Evolutionary conservation across 2,797 vertebrate species (phyloP).

Genomic region (Bucorvus abyssinicus): DNA sequence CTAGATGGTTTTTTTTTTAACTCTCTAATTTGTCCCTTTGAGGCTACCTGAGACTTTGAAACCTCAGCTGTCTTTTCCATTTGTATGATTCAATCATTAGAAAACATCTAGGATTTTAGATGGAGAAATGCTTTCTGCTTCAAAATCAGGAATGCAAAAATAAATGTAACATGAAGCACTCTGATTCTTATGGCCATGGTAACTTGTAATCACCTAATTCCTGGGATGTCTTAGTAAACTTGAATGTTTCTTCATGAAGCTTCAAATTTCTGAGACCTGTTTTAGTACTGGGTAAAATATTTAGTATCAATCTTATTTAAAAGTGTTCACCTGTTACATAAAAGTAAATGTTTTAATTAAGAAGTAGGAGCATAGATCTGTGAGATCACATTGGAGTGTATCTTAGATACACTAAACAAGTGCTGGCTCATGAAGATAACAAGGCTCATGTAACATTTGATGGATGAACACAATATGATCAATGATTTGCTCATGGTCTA

Average conservation of each 20-base stretch:
- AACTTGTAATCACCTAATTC: not conserved
- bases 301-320: not conserved
- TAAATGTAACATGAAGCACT: not conserved
- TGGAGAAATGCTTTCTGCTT: not conserved
- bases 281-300: not conserved
- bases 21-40: not conserved
- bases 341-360: not conserved
- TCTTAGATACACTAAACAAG: not conserved
- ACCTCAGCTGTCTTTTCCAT: not conserved
- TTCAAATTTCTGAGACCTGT: not conserved
- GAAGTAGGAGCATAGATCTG: not conserved
- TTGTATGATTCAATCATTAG: not conserved
- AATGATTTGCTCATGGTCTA: rapidly evolving
- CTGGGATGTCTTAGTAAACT: not conserved
- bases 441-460: not conserved
- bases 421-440: not conserved
- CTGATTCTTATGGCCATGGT: not conserved
- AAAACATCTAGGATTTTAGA: not conserved
- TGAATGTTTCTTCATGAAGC: not conserved
- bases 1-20: not conserved
- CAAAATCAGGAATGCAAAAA: not conserved
- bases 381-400: not conserved
- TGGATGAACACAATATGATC: not conserved
- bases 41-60: not conserved
- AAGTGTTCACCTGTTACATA: not conserved